Percentiles rank a stretch among this genome's conserved stretches.
These are phyloP conservation scores for Penaeus japonicus DNA, from an alignment of 1,140 invertebrate species.

Conservation along the genomic window DNA sequence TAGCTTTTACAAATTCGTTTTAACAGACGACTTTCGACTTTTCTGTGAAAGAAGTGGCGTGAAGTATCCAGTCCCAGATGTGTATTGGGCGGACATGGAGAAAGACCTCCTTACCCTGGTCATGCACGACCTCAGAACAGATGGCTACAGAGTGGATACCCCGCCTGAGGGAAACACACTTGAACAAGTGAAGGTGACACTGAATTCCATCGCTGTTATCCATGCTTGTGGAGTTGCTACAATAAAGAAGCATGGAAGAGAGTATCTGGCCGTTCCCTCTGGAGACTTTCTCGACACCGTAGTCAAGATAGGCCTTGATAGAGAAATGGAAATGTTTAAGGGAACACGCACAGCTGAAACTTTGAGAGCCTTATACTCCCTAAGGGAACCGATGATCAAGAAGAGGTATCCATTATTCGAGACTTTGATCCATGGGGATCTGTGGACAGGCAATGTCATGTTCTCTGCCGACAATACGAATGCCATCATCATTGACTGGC, in stretches of 20 bases:
- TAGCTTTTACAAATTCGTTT: conserved; percentile 26
- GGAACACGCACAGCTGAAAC: background rate
- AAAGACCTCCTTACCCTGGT: conserved; percentile 11
- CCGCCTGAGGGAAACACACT: conserved; percentile 21
- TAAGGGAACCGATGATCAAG: background rate
- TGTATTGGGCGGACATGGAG: conserved; percentile 21
- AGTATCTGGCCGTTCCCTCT: background rate
- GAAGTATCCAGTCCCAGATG: conserved; percentile 21
- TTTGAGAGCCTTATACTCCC: background rate
- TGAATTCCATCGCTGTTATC: conserved; percentile 20
- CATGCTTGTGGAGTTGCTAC: conserved; percentile 17
- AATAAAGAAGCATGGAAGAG: background rate
- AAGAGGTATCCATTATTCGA: conserved; percentile 6
- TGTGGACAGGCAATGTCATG: conserved; percentile 44
- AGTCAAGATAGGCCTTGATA: conserved; percentile 10
- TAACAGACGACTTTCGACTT: background rate
- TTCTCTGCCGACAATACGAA: background rate
- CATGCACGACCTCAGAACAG: background rate
- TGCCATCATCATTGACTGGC: conserved; percentile 36
- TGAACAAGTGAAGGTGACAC: conserved; percentile 16
- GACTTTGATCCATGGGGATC: conserved; percentile 24
- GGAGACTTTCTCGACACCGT: background rate
- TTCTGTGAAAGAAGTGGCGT: conserved; percentile 21
- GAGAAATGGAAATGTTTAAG: conserved; percentile 11
- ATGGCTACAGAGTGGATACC: background rate